phyloP scores from a whole-genome alignment of 1,140 invertebrate genomes.

The Cecropterus lyciades region DNA sequence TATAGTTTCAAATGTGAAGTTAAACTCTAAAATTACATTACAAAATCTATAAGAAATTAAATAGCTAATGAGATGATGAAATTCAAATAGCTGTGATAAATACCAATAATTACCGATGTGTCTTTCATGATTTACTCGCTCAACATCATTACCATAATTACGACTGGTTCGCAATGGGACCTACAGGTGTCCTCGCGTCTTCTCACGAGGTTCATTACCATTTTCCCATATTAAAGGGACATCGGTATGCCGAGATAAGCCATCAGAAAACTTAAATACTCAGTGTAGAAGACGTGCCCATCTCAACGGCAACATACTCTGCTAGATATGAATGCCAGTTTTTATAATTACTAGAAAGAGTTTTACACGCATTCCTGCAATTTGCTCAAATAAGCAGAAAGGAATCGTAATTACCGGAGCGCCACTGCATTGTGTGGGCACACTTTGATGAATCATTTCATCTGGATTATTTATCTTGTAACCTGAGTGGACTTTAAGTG shows the following conservation, averaged over 20 bases:
- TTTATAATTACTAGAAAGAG: neutral
- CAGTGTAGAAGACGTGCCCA: neutral
- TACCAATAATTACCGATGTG: conserved; percentile 31
- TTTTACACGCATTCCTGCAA: neutral
- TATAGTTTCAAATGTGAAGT: no score
- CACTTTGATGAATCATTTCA: conserved; percentile 4
- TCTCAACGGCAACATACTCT: neutral
- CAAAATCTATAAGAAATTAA: conserved; percentile 6
- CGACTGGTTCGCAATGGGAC: conserved; percentile 33
- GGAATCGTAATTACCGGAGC: neutral
- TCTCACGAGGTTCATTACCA: conserved; percentile 33
- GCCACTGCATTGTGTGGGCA: neutral
- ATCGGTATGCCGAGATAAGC: conserved; percentile 28
- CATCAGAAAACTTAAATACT: conserved; percentile 23
- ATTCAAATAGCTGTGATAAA: conserved; percentile 30
- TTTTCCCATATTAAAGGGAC: conserved; percentile 30
- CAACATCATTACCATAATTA: conserved; percentile 31
- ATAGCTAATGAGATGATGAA: conserved; percentile 13
- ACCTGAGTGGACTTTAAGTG: conserved; percentile 26
- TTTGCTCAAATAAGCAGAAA: neutral
- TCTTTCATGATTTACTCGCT: conserved; percentile 31
- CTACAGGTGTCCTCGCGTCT: conserved; percentile 31
- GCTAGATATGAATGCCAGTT: conserved; percentile 3
- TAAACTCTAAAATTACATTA: no score
- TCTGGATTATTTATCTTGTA: conserved; percentile 25